phyloP scores from a whole-genome alignment of 2,888 invertebrate genomes.

The Volucella bombylans region DNA sequence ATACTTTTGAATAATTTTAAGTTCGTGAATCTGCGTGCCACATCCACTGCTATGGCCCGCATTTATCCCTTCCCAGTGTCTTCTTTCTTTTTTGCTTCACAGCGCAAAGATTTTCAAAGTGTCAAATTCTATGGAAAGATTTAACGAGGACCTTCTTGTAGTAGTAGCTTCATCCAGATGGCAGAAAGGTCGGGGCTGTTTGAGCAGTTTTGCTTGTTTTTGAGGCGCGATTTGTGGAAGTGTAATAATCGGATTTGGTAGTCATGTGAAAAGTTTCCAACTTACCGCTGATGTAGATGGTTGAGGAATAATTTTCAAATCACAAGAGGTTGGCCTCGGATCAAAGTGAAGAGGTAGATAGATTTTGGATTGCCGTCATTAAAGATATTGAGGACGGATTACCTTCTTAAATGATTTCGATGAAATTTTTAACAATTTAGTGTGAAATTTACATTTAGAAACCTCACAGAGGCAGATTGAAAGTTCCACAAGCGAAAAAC shows the following conservation, averaged over 20 bases:
- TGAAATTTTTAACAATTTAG: no score
- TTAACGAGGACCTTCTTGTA: constrained; percentile 30
- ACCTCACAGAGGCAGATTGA: no score
- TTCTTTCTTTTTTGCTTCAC: constrained; percentile 7
- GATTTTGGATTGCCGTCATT: no score
- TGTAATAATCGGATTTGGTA: constrained; percentile 58
- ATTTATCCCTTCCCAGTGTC: no score
- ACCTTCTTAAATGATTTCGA: no score
- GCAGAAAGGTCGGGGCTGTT: constrained; percentile 4
- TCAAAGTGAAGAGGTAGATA: no score
- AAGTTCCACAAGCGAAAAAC: no score
- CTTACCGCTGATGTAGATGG: constrained; percentile 7
- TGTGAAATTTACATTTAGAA: no score
- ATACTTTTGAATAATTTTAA: constrained; percentile 66
- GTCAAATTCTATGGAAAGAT: constrained; percentile 57
- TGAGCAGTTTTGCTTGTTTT: constrained; percentile 7
- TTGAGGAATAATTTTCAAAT: background rate
- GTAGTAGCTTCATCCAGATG: constrained; percentile 24
- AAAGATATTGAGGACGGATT: no score
- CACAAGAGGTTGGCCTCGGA: no score
- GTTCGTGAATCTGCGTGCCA: constrained; percentile 25
- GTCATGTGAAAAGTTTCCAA: constrained; percentile 65
- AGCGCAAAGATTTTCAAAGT: constrained; percentile 19
- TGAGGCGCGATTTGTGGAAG: constrained; percentile 31
- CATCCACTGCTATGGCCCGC: no score